A percentile compares a stretch with the other conserved stretches of the same genome.
phyloP scores from a whole-genome alignment of 2,797 vertebrate genomes.

The Neosilurus hyrtlii region DNA sequence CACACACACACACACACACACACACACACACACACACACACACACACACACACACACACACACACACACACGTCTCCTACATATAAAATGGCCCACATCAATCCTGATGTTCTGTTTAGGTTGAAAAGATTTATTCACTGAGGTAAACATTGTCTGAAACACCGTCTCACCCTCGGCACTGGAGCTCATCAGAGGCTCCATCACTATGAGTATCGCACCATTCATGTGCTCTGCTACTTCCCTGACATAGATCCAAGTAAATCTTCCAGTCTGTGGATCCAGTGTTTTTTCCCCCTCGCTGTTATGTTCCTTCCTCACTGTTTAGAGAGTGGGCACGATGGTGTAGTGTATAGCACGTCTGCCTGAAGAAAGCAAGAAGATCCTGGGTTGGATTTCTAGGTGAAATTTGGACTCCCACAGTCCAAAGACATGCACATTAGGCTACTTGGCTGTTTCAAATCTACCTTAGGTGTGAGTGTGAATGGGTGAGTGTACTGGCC shows the following conservation, averaged over 20 bases:
- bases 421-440: too few relatives aligned
- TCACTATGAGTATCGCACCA: not conserved
- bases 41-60: not conserved
- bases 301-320: not conserved
- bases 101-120: constrained; percentile 5
- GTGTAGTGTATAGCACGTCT: too few relatives aligned
- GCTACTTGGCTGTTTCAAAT: too few relatives aligned
- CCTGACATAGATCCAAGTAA: not conserved
- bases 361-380: too few relatives aligned
- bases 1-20: not conserved
- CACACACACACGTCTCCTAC: not conserved
- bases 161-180: not conserved
- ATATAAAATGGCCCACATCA: not conserved
- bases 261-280: not conserved
- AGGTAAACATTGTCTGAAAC: not conserved
- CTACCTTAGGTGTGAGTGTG: too few relatives aligned
- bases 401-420: too few relatives aligned
- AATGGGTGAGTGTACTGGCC: too few relatives aligned
- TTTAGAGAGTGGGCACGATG: too few relatives aligned
- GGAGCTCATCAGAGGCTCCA: not conserved
- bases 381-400: too few relatives aligned
- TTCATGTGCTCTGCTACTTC: not conserved
- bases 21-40: not conserved
- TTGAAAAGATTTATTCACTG: not conserved
- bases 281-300: not conserved